These are phyloP conservation scores for Zygothrica quintamaculata DNA, from an alignment of 2,888 invertebrate species.

Conservation along the genomic window DNA sequence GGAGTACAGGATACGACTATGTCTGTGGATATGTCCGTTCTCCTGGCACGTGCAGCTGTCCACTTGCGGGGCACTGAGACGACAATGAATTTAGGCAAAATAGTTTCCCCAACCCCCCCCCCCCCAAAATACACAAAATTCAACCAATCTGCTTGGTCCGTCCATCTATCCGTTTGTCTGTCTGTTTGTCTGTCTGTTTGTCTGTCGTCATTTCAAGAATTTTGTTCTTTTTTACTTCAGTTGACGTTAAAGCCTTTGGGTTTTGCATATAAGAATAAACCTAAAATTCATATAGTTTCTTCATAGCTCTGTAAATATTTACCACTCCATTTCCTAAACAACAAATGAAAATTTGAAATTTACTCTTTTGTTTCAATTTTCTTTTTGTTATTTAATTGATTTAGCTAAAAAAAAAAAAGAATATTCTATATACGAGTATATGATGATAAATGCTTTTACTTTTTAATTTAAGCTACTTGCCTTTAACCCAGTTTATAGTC, in stretches of 20 bases:
- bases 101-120: conserved; percentile 37
- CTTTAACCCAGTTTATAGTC: neutral
- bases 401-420: too few species aligned
- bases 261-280: too few species aligned
- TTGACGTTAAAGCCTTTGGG: too few species aligned
- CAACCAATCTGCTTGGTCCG: conserved; percentile 15
- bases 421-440: too few species aligned
- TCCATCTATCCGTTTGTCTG: conserved; percentile 30
- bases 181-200: conserved; percentile 39
- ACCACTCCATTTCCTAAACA: too few species aligned
- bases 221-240: too few species aligned
- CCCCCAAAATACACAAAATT: too few species aligned
- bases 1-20: conserved; percentile 6
- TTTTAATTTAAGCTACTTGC: too few species aligned
- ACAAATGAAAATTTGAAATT: conserved; percentile 10
- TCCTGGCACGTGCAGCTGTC: conserved; percentile 52
- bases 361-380: neutral
- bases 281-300: too few species aligned
- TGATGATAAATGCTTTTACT: too few species aligned
- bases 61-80: conserved; percentile 28
- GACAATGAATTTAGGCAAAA: conserved; percentile 37
- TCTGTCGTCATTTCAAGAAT: conserved; percentile 48
- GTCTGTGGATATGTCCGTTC: conserved; percentile 22
- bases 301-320: too few species aligned
- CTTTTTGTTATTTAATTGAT: too few species aligned